phyloP scores from a whole-genome alignment of 2,113 vertebrate species.

The Oxyruncus cristatus region DNA sequence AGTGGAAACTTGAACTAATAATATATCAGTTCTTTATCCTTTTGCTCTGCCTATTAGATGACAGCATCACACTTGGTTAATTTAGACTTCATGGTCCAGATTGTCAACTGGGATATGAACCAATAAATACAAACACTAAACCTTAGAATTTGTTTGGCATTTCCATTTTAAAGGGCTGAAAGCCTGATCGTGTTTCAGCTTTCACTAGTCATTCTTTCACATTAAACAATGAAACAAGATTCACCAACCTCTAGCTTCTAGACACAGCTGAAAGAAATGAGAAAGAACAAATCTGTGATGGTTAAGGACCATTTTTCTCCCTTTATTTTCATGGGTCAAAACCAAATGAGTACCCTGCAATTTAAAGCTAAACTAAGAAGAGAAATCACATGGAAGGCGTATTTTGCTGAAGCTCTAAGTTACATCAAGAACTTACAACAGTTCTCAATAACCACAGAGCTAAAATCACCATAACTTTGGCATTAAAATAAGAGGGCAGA shows the following conservation, averaged over 20 bases:
- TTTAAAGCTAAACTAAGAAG: background rate
- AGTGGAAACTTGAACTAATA: background rate
- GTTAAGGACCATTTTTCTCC: background rate
- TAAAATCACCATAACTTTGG: background rate
- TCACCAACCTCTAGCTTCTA: background rate
- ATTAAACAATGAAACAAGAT: background rate
- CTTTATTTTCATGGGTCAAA: background rate
- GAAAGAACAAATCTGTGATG: background rate
- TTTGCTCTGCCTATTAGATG: background rate
- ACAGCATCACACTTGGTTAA: background rate
- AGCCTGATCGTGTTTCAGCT: background rate
- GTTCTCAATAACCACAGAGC: background rate
- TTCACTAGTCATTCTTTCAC: background rate
- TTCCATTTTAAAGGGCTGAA: background rate
- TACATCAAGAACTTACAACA: background rate
- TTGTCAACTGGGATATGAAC: background rate
- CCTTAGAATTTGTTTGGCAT: background rate
- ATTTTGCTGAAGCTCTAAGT: background rate
- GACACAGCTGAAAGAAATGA: background rate
- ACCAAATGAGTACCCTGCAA: background rate
- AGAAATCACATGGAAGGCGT: background rate
- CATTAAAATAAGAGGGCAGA: background rate
- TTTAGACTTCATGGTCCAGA: background rate
- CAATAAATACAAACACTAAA: background rate
- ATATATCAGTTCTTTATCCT: background rate